These are phyloP conservation scores for Delia radicum DNA, from an alignment of 1,140 invertebrate species.

Conservation along the genomic window DNA sequence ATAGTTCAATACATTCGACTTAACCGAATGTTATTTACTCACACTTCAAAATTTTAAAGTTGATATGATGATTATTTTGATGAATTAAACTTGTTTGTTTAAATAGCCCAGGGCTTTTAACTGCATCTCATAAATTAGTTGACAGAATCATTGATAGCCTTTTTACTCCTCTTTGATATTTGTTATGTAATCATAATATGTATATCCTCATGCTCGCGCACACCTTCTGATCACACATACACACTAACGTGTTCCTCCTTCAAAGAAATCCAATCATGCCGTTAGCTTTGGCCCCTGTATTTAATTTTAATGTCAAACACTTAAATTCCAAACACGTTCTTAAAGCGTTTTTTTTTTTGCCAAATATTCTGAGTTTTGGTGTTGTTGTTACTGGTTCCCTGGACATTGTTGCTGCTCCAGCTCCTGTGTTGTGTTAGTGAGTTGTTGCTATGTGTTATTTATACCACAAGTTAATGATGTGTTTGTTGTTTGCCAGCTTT, in stretches of 20 bases:
- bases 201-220: not conserved
- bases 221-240: no score
- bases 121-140: slow-evolving; percentile 19
- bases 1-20: not conserved
- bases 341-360: not conserved
- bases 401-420: not conserved
- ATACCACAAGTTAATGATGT: not conserved
- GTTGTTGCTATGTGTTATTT: not conserved
- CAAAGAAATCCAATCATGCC: not conserved
- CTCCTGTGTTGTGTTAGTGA: not conserved
- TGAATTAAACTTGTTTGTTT: not conserved
- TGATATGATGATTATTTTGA: not conserved
- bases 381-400: not conserved
- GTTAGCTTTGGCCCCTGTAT: not conserved
- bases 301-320: not conserved
- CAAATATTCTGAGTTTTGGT: not conserved
- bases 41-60: no score
- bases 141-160: slow-evolving; percentile 9
- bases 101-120: slow-evolving; percentile 10
- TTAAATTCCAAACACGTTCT: slow-evolving; percentile 2
- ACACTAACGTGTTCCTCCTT: not conserved
- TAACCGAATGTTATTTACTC: not conserved
- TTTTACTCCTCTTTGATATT: not conserved
- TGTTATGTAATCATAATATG: not conserved
- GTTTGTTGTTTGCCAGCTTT: not conserved